Conservation (phyloP, 2,888 invertebrate species). For the Tenthredo notha region DNA sequence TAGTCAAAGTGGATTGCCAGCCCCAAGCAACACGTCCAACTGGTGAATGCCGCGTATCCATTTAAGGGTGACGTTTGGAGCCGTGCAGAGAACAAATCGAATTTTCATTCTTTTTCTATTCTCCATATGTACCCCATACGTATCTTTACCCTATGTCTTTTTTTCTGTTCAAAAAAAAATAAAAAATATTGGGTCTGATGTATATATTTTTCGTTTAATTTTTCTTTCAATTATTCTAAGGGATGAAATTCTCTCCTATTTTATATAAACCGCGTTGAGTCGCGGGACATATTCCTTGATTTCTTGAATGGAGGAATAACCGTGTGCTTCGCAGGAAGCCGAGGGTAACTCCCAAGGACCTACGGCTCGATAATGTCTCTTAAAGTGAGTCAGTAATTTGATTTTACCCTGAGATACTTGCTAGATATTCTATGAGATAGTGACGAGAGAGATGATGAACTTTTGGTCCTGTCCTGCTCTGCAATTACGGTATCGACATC, state of each 20-base stretch:
- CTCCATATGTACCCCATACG: not conserved
- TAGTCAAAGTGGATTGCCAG: slow-evolving; percentile 40
- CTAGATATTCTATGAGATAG: slow-evolving; percentile 19
- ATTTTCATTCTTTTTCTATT: not conserved
- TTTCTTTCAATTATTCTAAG: not conserved
- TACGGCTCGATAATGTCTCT: slow-evolving; percentile 72
- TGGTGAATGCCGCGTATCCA: slow-evolving; percentile 18
- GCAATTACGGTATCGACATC: slow-evolving; percentile 18
- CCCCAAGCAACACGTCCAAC: slow-evolving; percentile 30
- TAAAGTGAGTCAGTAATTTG: slow-evolving; percentile 75
- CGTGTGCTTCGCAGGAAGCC: not conserved
- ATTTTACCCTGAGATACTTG: slow-evolving; percentile 72
- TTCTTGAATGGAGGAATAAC: not conserved
- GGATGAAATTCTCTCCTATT: not conserved
- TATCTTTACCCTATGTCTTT: not conserved
- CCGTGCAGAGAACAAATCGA: slow-evolving; percentile 5
- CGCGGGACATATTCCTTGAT: not conserved
- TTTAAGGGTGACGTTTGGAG: not conserved
- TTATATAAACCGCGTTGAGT: not conserved
- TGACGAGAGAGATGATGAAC: slow-evolving; percentile 19
- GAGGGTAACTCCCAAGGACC: not conserved
- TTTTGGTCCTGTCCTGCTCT: not conserved
- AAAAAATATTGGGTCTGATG: too few species aligned
- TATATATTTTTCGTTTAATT: not conserved
- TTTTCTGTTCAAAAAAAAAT: not conserved